Percentiles rank a stretch among this genome's conserved stretches.
phyloP scores from a whole-genome alignment of 1,140 invertebrate genomes.

The Oedothorax gibbosus region DNA sequence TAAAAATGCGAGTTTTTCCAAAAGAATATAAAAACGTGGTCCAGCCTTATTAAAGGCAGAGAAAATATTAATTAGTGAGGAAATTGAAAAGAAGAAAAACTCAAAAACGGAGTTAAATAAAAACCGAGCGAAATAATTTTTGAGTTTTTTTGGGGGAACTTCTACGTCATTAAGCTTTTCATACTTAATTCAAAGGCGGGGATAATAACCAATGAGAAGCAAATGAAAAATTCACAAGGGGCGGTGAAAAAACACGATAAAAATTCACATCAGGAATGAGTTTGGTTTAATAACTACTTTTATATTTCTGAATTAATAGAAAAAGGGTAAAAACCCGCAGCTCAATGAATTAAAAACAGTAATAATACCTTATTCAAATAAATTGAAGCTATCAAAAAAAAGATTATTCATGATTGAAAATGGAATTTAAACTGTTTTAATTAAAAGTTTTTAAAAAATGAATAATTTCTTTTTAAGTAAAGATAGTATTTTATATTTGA shows the following conservation, averaged over 20 bases:
- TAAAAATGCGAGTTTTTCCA: conserved; percentile 21
- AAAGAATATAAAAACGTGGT: conserved; percentile 15
- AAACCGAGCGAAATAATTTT: conserved; percentile 16
- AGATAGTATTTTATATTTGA: too few relatives aligned
- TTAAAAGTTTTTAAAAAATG: not conserved
- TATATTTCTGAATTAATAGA: not conserved
- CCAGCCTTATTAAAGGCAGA: not conserved
- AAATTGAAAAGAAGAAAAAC: conserved; percentile 30
- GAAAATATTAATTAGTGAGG: conserved; percentile 40
- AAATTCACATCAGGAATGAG: conserved; percentile 1
- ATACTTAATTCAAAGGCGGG: not conserved
- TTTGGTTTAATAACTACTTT: conserved; percentile 11
- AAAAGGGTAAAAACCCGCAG: not conserved
- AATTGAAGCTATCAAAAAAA: not conserved
- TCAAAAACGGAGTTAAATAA: conserved; percentile 7
- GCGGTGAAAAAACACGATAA: not conserved
- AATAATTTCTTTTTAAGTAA: too few relatives aligned
- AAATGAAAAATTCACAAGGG: not conserved
- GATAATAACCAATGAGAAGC: conserved; percentile 3
- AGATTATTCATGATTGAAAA: not conserved
- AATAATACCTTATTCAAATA: conserved; percentile 12
- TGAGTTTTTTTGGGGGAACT: conserved; percentile 8
- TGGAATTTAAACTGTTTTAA: not conserved
- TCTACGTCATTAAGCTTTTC: not conserved
- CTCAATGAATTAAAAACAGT: not conserved